These are phyloP conservation scores for Lateolabrax maculatus DNA, from an alignment of 2,797 vertebrate genomes.

Conservation along the genomic window DNA sequence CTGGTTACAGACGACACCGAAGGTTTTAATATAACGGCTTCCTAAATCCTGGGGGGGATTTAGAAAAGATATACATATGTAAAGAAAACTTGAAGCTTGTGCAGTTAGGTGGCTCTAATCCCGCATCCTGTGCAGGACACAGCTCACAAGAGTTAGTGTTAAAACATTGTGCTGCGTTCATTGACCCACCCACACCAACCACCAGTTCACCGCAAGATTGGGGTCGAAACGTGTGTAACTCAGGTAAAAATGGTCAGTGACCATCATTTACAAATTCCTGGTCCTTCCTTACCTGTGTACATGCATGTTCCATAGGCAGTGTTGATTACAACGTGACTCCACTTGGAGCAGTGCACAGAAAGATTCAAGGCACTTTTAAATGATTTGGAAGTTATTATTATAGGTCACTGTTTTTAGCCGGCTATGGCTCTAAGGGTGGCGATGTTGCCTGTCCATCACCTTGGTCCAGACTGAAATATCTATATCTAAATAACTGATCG, in stretches of 20 bases:
- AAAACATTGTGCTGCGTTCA: slow-evolving; percentile 7
- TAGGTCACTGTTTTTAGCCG: background rate
- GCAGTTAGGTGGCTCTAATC: background rate
- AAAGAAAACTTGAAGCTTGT: background rate
- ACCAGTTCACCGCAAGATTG: no score
- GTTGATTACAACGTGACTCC: no score
- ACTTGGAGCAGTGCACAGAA: background rate
- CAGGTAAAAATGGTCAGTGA: background rate
- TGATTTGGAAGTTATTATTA: background rate
- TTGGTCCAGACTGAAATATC: background rate
- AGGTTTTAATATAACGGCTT: slow-evolving; percentile 1
- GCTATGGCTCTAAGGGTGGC: background rate
- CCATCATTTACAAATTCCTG: background rate
- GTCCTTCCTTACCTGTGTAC: background rate
- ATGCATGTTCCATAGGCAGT: background rate
- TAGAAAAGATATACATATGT: background rate
- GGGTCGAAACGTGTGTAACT: background rate
- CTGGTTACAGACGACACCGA: background rate
- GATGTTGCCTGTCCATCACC: background rate
- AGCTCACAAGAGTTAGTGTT: background rate
- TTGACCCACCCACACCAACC: background rate
- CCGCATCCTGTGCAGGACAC: background rate
- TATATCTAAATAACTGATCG: background rate
- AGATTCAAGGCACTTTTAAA: background rate
- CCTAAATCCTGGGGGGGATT: background rate